Conservation (phyloP, 2,888 invertebrate genomes). For the Latrodectus hesperus region DNA sequence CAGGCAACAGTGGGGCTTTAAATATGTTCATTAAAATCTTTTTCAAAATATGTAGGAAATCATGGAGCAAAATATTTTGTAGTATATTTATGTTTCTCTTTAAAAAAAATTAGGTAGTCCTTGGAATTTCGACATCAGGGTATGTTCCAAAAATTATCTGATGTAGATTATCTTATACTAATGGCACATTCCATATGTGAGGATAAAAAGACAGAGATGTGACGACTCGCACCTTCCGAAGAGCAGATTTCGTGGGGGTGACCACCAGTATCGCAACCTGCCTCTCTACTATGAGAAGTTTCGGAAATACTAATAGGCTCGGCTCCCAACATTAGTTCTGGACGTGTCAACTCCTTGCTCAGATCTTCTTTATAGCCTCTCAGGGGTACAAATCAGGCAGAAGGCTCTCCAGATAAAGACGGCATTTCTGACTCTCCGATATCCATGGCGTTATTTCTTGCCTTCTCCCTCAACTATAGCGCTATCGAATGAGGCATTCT, state of each 20-base stretch:
- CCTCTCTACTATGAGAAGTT: neutral
- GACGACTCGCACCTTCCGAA: neutral
- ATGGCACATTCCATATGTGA: no score
- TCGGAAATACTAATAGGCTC: slow-evolving; percentile 40
- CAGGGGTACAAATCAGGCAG: slow-evolving; percentile 41
- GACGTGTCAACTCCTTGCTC: slow-evolving; percentile 37
- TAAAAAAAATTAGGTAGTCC: no score
- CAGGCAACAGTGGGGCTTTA: no score
- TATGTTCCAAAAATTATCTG: no score
- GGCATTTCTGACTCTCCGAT: slow-evolving; percentile 15
- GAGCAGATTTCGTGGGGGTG: neutral
- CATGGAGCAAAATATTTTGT: no score
- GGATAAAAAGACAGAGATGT: neutral
- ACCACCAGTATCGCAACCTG: neutral
- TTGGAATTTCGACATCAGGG: no score
- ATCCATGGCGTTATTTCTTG: slow-evolving; percentile 1
- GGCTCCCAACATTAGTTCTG: slow-evolving; percentile 23
- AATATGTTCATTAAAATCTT: no score
- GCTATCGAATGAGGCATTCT: neutral
- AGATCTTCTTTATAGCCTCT: slow-evolving; percentile 36
- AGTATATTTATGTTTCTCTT: no score
- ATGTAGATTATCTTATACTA: no score
- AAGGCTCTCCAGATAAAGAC: slow-evolving; percentile 42
- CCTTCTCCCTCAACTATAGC: neutral
- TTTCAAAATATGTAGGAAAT: no score